phyloP scores from a whole-genome alignment of 2,797 vertebrate genomes.

The Tenualosa ilisha region DNA sequence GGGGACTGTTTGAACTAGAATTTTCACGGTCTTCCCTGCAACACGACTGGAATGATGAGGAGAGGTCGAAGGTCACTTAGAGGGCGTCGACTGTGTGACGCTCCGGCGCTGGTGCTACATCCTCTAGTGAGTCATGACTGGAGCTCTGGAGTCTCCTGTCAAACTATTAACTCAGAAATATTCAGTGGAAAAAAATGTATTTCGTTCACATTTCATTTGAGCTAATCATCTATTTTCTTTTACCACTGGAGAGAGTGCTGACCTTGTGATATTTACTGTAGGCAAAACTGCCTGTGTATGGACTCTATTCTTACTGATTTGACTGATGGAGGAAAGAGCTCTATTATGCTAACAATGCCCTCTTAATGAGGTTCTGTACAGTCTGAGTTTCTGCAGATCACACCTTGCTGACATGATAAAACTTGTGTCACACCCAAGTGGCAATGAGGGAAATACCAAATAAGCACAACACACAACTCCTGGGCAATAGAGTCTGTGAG shows the following conservation, averaged over 20 bases:
- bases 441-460: neutral
- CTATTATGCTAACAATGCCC: neutral
- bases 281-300: no score
- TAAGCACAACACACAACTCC: neutral
- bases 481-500: neutral
- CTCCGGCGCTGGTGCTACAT: neutral
- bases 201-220: neutral
- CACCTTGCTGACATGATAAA: neutral
- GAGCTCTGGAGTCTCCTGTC: neutral
- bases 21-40: constrained; percentile 49
- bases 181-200: neutral
- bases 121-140: neutral
- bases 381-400: neutral
- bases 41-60: constrained; percentile 51
- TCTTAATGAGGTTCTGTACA: neutral
- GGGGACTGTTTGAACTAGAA: constrained; percentile 42
- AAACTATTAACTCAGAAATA: neutral
- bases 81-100: neutral
- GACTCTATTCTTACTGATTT: no score
- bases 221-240: neutral
- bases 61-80: constrained; percentile 57
- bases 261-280: no score
- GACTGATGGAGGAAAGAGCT: no score
- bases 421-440: neutral
- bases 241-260: neutral